A percentile compares a stretch with the other conserved stretches of the same genome.
These are phyloP conservation scores for Palythoa caribaeorum DNA, from an alignment of 92 coral and sea anemone species.

Conservation along the genomic window DNA sequence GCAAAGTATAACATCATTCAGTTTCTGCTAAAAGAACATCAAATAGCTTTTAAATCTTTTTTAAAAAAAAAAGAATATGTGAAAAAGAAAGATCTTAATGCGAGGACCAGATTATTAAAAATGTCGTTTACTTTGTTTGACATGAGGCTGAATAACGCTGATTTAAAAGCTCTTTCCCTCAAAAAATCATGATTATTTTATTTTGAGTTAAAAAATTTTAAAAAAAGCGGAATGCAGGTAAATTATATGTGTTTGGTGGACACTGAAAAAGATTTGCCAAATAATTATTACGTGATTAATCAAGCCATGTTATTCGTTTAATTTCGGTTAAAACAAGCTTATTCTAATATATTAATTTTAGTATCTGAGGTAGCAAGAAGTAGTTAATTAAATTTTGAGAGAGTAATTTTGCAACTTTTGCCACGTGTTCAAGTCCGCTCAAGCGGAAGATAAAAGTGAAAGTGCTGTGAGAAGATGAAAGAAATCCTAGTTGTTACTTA, in stretches of 20 bases:
- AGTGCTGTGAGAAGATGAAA: not conserved
- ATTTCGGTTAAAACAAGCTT: not conserved
- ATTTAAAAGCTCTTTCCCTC: not conserved
- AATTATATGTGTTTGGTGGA: too few species aligned
- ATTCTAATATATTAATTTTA: not conserved
- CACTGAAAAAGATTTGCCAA: too few species aligned
- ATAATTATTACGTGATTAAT: too few species aligned
- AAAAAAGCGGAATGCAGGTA: not conserved
- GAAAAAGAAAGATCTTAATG: conserved; percentile 13
- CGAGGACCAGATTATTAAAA: conserved; percentile 13
- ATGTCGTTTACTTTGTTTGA: not conserved
- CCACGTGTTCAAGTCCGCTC: conserved; percentile 14
- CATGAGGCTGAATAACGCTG: not conserved
- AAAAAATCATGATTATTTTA: not conserved
- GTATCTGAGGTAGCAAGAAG: not conserved
- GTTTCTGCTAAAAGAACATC: not conserved
- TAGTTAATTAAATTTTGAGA: conserved; percentile 25
- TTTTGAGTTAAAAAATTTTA: not conserved
- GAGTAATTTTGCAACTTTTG: not conserved
- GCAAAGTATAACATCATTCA: not conserved
- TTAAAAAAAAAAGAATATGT: not conserved
- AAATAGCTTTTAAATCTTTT: not conserved
- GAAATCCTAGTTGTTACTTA: not conserved
- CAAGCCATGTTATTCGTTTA: not conserved
- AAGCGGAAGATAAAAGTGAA: too few species aligned